phyloP scores from a whole-genome alignment of 2,888 invertebrate genomes.

The Drosophila eohydei region DNA sequence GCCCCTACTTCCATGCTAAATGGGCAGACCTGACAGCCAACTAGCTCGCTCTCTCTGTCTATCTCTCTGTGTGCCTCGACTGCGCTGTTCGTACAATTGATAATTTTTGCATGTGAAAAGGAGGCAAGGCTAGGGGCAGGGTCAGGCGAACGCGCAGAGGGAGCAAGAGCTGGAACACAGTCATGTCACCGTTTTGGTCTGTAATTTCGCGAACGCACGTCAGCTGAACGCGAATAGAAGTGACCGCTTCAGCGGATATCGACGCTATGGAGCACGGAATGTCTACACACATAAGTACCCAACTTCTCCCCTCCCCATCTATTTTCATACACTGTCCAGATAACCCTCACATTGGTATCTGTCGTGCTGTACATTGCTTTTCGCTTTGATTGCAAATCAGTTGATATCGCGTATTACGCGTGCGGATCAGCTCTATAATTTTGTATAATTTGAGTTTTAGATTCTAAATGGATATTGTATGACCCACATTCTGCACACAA shows the following conservation, averaged over 20 bases:
- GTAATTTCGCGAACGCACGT: conserved; percentile 69
- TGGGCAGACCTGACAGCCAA: neutral
- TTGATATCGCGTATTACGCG: conserved; percentile 24
- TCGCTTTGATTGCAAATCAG: conserved; percentile 44
- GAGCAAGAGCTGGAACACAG: conserved; percentile 9
- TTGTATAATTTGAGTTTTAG: conserved; percentile 43
- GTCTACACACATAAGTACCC: neutral
- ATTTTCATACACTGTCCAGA: neutral
- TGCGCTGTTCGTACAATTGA: conserved; percentile 60
- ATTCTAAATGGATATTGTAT: conserved; percentile 64
- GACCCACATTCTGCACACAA: conserved; percentile 50
- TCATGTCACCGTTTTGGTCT: conserved; percentile 62
- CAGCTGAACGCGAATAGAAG: conserved; percentile 39
- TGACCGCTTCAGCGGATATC: conserved; percentile 63
- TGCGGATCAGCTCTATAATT: conserved; percentile 47
- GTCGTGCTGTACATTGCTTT: conserved; percentile 42
- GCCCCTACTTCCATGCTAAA: neutral
- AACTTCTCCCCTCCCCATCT: neutral
- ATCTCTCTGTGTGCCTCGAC: neutral
- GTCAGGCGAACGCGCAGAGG: neutral
- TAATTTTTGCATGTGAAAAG: conserved; percentile 59
- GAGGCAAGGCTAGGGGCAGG: neutral
- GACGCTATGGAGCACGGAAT: conserved; percentile 42
- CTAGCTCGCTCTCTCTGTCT: neutral
- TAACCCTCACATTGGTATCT: neutral